Evolutionary conservation across 53 echinoderm and acorn worm genomes (phyloP).

Genomic region (Glandiceps talaboti): DNA sequence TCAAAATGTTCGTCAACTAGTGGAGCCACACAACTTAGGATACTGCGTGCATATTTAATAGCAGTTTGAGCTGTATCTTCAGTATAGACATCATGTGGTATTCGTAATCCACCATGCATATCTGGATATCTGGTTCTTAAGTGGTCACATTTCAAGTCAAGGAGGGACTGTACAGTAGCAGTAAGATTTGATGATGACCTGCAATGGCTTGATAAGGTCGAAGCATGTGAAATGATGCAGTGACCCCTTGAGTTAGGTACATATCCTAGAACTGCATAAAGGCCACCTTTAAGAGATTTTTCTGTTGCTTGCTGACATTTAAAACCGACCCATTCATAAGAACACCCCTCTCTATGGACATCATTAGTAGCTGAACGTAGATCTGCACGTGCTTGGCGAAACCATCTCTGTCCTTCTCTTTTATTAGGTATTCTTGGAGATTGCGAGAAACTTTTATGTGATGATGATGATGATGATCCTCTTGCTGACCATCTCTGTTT

Average conservation of each 20-base stretch:
- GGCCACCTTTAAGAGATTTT: slow-evolving; percentile 32
- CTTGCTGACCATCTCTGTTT: neutral
- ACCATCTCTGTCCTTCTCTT: slow-evolving; percentile 15
- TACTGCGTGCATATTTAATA: neutral
- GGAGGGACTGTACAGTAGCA: neutral
- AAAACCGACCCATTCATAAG: slow-evolving; percentile 24
- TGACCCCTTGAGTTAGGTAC: neutral
- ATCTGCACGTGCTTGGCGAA: slow-evolving; percentile 28
- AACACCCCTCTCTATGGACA: neutral
- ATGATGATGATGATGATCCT: neutral
- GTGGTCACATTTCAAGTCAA: neutral
- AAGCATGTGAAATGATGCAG: slow-evolving; percentile 4
- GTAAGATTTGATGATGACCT: neutral
- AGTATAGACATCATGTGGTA: neutral
- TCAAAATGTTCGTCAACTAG: neutral
- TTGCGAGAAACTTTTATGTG: neutral
- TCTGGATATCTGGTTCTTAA: neutral
- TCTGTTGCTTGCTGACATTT: slow-evolving; percentile 36
- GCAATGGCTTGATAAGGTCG: slow-evolving; percentile 7
- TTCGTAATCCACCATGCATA: neutral
- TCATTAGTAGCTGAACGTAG: slow-evolving; percentile 9
- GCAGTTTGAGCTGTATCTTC: neutral
- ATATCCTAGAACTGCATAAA: slow-evolving; percentile 16
- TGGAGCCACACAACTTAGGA: neutral
- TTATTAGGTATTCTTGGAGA: slow-evolving; percentile 11